Evolutionary conservation across 2,113 vertebrate species (phyloP).

Genomic region (Tachuris rubrigastra): DNA sequence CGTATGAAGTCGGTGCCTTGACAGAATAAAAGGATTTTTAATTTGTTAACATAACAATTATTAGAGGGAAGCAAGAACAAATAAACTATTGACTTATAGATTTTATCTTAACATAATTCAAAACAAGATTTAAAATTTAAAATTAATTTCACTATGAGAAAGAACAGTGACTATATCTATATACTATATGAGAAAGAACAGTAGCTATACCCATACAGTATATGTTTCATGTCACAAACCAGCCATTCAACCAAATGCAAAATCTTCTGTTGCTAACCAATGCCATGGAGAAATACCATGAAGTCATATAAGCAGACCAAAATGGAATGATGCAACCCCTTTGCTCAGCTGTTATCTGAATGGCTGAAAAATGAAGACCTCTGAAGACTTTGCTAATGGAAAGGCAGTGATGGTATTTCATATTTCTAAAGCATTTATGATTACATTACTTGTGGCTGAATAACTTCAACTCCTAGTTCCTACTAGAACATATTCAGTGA

Average conservation of each 20-base stretch:
- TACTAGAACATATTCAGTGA: neutral
- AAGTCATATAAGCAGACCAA: neutral
- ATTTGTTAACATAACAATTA: neutral
- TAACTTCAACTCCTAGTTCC: neutral
- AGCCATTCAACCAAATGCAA: neutral
- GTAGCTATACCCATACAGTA: neutral
- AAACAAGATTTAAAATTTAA: neutral
- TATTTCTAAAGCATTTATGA: neutral
- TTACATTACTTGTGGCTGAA: neutral
- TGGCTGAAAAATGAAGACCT: neutral
- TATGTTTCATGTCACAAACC: neutral
- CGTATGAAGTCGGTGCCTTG: neutral
- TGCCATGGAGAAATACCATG: neutral
- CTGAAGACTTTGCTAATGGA: neutral
- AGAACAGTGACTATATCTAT: neutral
- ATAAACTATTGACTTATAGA: neutral
- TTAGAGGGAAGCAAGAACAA: neutral
- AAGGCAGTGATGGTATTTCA: neutral
- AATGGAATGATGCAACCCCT: neutral
- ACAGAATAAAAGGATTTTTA: neutral
- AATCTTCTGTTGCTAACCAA: neutral
- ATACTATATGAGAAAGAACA: fast-evolving
- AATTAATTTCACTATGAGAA: neutral
- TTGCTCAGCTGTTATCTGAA: neutral
- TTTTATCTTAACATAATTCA: neutral